Evolutionary conservation across 2,113 vertebrate genomes (phyloP), one percentile per base, ranked within the genome.

Genomic region (Apistogramma diplotaenia): DNA sequence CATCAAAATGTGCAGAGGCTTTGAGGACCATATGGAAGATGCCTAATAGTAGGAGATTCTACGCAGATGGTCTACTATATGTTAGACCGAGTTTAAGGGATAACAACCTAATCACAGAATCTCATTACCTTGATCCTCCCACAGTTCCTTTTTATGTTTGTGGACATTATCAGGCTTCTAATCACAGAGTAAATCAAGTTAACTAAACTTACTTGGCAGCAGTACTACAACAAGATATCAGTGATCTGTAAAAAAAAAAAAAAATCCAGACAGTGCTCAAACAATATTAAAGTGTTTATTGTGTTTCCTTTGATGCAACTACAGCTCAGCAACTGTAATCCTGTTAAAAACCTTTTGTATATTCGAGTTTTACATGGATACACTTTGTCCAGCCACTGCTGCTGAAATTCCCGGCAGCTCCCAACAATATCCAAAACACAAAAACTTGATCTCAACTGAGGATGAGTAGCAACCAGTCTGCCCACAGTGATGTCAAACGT

Each of bases 401-500:
- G 16, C 27, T 79, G 60, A 78, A 78, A 72, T 79, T 65, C 81
- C 74, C 40, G 76, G 76, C 62, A 49, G 65, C 65, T 87, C 82
- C 56, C 51, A 78, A 67, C 80, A 74, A 54, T 6, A 70, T 53
- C 57, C 70, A 53, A 78, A 84, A 77, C 53, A 80, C 62, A 51
- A 54, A 12, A 55, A 53, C 80, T 37, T 54, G 76, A 46, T 60
- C 15, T 56, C 23, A 27, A 61, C 33, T 6, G 54, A 59, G 40
- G 57, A 73, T 23, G 75, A 88, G 83, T 2, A 60, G 43, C 81
- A 19, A 65, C 78, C 71, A 31, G 59, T 83, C 73, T 27, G 74
- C 77, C 78, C 83, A 83, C 85, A 80, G 84, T 72, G 84, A 79
- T 83, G 88, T 86, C n/a, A 77, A 91, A 93, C 91, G 90, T 92